Evolutionary conservation across 2,888 invertebrate genomes (phyloP).

Genomic region (Agonopterix alstromeriana): DNA sequence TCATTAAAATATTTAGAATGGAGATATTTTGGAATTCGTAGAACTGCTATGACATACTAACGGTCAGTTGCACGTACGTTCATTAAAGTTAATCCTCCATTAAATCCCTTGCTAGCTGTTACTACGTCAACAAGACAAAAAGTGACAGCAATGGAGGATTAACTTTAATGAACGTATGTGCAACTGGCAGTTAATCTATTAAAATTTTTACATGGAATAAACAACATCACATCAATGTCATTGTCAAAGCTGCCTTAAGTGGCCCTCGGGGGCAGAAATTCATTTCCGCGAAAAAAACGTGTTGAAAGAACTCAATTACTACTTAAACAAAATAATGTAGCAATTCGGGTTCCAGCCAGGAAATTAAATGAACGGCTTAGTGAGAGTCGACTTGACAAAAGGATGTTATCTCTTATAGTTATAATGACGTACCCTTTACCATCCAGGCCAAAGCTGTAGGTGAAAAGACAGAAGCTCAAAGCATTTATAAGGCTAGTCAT

Average conservation of each 20-base stretch:
- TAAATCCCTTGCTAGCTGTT: too few species aligned
- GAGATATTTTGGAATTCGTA: not conserved
- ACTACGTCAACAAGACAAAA: too few species aligned
- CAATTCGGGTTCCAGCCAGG: slow-evolving; percentile 59
- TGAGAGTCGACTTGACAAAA: slow-evolving; percentile 48
- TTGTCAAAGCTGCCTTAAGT: not conserved
- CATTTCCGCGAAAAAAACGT: slow-evolving; percentile 66
- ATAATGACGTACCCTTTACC: slow-evolving; percentile 51
- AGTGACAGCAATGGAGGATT: too few species aligned
- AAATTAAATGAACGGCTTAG: slow-evolving; percentile 71
- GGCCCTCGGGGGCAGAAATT: slow-evolving; percentile 27
- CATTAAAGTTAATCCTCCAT: too few species aligned
- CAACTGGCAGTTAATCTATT: too few species aligned
- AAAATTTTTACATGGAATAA: not conserved
- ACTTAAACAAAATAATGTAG: slow-evolving; percentile 68
- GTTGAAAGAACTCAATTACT: slow-evolving; percentile 68
- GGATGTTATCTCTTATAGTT: slow-evolving; percentile 62
- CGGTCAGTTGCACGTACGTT: too few species aligned
- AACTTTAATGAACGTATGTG: too few species aligned
- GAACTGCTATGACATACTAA: not conserved
- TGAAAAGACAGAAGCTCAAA: slow-evolving; percentile 42
- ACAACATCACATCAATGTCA: slow-evolving; percentile 20
- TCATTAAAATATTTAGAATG: not conserved
- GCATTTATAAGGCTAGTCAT: slow-evolving; percentile 54
- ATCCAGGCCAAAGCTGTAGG: slow-evolving; percentile 38